Percentiles rank a stretch among this genome's conserved stretches.
Conservation (phyloP, 2,113 vertebrate species). For the Thermophis baileyi region DNA sequence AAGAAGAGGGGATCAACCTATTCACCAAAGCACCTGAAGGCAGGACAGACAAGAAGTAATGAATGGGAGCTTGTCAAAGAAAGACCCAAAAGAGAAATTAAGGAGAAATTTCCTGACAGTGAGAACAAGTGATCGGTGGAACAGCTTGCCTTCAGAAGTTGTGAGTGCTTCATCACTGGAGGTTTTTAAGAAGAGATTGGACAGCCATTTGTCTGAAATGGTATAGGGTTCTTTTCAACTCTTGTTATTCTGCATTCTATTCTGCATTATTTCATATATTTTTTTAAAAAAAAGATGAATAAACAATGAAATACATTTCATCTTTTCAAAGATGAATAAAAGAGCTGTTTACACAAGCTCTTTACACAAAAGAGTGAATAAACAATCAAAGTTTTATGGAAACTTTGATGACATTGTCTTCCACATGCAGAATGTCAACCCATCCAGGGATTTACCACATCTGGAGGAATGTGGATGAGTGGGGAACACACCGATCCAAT, state of each 20-base stretch:
- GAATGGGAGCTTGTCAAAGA: too few species aligned
- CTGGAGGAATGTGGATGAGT: neutral
- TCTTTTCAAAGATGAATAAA: neutral
- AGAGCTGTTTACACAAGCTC: too few species aligned
- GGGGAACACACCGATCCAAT: neutral
- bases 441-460: neutral
- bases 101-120: neutral
- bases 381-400: neutral
- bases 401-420: neutral
- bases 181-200: neutral
- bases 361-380: too few species aligned
- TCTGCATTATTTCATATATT: neutral
- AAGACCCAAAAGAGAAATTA: too few species aligned
- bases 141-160: neutral
- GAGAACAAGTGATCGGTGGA: neutral
- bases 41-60: too few species aligned
- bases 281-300: neutral
- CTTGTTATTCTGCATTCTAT: neutral
- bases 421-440: neutral
- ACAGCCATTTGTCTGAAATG: neutral
- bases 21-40: too few species aligned
- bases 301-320: neutral
- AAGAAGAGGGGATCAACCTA: too few species aligned
- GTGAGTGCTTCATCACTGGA: neutral
- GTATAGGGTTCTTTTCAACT: neutral